Percentiles rank a stretch among this genome's conserved stretches.
Evolutionary conservation across 2,113 vertebrate genomes (phyloP).

Genomic region (Craseonycteris thonglongyai): DNA sequence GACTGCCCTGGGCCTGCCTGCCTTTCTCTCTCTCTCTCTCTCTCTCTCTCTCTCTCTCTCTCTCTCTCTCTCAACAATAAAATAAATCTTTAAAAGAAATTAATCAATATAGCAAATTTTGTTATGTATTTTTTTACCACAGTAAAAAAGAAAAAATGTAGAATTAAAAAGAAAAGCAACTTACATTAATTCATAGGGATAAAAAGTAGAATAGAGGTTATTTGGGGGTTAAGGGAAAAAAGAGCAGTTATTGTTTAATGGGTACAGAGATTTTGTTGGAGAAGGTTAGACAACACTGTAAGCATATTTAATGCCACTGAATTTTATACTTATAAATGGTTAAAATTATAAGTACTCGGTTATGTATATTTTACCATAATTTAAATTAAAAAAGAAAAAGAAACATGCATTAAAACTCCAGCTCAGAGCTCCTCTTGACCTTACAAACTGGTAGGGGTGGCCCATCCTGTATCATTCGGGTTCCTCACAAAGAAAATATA

Average conservation of each 20-base stretch:
- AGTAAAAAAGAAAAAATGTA: background rate
- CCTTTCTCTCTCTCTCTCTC: too few species aligned
- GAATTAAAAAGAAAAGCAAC: background rate
- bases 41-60: too few species aligned
- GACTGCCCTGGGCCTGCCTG: too few species aligned
- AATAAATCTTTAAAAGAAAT: too few species aligned
- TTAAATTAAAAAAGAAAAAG: too few species aligned
- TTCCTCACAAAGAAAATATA: background rate
- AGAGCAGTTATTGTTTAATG: background rate
- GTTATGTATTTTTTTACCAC: background rate
- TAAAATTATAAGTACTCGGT: background rate
- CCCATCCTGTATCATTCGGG: background rate
- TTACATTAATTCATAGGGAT: background rate
- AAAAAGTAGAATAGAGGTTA: background rate
- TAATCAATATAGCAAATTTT: background rate
- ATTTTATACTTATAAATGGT: background rate
- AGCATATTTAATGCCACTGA: background rate
- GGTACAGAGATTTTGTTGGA: background rate
- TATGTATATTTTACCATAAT: background rate
- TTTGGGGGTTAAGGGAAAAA: fast-evolving
- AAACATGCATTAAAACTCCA: background rate
- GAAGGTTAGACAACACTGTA: background rate
- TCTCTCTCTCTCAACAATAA: too few species aligned
- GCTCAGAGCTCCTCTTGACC: background rate
- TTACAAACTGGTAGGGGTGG: background rate